Percentiles rank a stretch among this genome's conserved stretches.
phyloP scores from a whole-genome alignment of 2,797 vertebrate species.

The Xyrichtys novacula region DNA sequence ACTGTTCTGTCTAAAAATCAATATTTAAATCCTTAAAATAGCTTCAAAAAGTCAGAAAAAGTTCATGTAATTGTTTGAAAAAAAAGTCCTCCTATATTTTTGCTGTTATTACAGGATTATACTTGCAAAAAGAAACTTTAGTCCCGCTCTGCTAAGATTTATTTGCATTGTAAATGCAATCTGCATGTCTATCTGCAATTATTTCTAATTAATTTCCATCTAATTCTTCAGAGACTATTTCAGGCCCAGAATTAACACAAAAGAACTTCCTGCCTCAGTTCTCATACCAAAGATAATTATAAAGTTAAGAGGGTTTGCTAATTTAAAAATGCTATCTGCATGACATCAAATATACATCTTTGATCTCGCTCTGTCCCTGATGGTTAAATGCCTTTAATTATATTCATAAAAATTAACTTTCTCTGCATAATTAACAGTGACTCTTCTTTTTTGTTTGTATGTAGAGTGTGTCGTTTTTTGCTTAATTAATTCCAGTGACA shows the following conservation, averaged over 20 bases:
- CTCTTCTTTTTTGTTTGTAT: conserved; percentile 72
- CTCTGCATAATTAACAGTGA: conserved; percentile 81
- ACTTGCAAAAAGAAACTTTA: conserved; percentile 50
- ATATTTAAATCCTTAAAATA: conserved; percentile 26
- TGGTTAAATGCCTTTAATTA: conserved; percentile 86
- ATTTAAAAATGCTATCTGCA: conserved; percentile 84
- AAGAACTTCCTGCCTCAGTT: conserved; percentile 82
- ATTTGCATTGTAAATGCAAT: conserved; percentile 82
- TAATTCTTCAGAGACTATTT: conserved; percentile 83
- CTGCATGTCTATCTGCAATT: conserved; percentile 79
- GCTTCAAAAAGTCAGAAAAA: conserved; percentile 36
- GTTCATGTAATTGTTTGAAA: conserved; percentile 43
- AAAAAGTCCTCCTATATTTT: conserved; percentile 21
- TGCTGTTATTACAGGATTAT: conserved; percentile 40
- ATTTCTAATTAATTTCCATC: conserved; percentile 85
- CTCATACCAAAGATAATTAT: conserved; percentile 83
- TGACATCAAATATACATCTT: conserved; percentile 85
- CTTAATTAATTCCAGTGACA: conserved; percentile 75
- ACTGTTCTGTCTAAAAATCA: conserved; percentile 1
- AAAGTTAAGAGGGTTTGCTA: conserved; percentile 84
- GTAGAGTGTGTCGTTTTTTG: conserved; percentile 62
- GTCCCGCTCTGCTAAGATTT: conserved; percentile 62
- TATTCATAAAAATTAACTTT: conserved; percentile 82
- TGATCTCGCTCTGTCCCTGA: conserved; percentile 83
- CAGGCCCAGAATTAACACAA: conserved; percentile 83